Conservation (phyloP, 2,113 vertebrate species). For the Balaenoptera acutorostrata region DNA sequence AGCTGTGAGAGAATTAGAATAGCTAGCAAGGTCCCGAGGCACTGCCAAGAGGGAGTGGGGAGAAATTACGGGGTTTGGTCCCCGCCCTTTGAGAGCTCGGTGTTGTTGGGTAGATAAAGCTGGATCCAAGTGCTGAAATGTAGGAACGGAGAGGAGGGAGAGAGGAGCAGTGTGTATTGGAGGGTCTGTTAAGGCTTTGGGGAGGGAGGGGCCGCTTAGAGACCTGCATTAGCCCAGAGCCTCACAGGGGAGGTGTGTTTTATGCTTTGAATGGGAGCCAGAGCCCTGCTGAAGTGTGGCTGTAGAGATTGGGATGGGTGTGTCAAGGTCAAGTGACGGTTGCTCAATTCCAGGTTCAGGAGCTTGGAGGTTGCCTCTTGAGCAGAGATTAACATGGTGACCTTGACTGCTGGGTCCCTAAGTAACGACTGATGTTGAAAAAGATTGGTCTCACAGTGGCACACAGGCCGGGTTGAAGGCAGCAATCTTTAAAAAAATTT, state of each 20-base stretch:
- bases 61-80: neutral
- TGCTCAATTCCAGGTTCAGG: neutral
- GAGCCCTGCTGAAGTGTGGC: neutral
- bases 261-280: neutral
- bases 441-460: neutral
- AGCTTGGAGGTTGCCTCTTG: neutral
- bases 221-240: neutral
- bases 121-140: neutral
- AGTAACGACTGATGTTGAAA: neutral
- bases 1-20: neutral
- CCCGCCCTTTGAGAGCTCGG: neutral
- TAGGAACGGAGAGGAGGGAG: neutral
- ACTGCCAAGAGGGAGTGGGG: neutral
- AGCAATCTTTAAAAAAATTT: neutral
- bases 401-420: neutral
- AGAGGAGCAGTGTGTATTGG: neutral
- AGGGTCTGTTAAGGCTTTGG: neutral
- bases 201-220: neutral
- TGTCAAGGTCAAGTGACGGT: neutral
- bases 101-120: neutral
- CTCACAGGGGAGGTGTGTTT: neutral
- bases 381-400: neutral
- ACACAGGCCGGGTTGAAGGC: neutral
- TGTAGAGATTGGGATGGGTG: neutral
- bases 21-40: neutral